Conservation (phyloP, 2,888 invertebrate species). For the Synanthedon andrenaeformis region DNA sequence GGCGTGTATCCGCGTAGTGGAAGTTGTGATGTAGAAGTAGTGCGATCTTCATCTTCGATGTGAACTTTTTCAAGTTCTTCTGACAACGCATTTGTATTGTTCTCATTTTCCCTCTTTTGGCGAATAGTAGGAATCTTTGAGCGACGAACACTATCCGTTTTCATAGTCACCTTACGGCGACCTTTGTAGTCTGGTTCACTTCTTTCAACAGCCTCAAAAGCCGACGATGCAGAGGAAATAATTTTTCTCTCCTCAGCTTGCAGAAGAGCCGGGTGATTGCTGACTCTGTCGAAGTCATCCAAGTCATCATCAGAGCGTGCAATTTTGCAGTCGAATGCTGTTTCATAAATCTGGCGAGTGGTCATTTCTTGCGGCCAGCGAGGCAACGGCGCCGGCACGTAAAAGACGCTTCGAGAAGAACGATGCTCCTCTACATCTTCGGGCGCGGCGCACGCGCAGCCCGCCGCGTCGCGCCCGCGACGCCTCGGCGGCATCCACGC, state of each 20-base stretch:
- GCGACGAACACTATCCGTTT: slow-evolving; percentile 66
- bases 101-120: slow-evolving; percentile 59
- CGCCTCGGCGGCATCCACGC: slow-evolving; percentile 81
- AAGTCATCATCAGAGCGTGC: slow-evolving; percentile 84
- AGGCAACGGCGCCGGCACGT: slow-evolving; percentile 76
- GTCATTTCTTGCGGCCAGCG: slow-evolving; percentile 74
- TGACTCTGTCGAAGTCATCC: slow-evolving; percentile 83
- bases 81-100: slow-evolving; percentile 46
- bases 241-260: slow-evolving; percentile 65
- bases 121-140: slow-evolving; percentile 73
- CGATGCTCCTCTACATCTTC: slow-evolving; percentile 77
- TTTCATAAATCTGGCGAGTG: slow-evolving; percentile 85
- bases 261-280: slow-evolving; percentile 81
- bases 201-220: slow-evolving; percentile 61
- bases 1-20: slow-evolving; percentile 81
- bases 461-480: slow-evolving; percentile 73
- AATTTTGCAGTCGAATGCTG: slow-evolving; percentile 90
- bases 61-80: slow-evolving; percentile 75
- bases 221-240: slow-evolving; percentile 62
- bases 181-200: slow-evolving; percentile 65
- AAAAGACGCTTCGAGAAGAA: slow-evolving; percentile 75
- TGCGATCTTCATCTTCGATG: slow-evolving; percentile 69
- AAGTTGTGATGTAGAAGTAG: slow-evolving; percentile 70
- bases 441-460: slow-evolving; percentile 79
- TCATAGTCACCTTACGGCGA: slow-evolving; percentile 69